Conservation (phyloP, 2,797 vertebrate species). For the Borostomias antarcticus region DNA sequence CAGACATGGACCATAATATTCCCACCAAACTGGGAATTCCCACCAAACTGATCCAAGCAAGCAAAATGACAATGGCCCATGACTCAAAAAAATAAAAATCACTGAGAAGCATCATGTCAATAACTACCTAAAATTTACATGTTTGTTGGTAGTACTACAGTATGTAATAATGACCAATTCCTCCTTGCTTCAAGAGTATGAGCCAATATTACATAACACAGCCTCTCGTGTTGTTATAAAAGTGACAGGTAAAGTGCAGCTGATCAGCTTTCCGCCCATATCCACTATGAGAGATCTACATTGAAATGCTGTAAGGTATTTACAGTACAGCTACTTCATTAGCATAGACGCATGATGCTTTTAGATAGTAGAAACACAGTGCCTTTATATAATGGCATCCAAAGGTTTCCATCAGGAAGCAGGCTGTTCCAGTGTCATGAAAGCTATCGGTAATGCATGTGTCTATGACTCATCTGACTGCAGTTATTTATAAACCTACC, state of each 20-base stretch:
- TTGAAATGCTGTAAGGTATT: slow-evolving; percentile 36
- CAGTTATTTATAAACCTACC: slow-evolving; percentile 62
- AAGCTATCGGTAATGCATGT: slow-evolving; percentile 47
- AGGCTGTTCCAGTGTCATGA: slow-evolving; percentile 30
- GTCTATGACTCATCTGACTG: slow-evolving; percentile 11
- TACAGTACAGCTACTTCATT: slow-evolving; percentile 33
- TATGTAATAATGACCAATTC: neutral
- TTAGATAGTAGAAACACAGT: slow-evolving; percentile 14
- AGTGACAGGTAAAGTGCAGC: too few species aligned
- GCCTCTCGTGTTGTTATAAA: too few species aligned
- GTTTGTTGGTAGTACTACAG: too few species aligned
- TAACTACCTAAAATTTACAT: too few species aligned
- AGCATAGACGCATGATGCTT: slow-evolving; percentile 22
- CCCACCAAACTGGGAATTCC: too few species aligned
- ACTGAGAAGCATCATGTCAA: too few species aligned
- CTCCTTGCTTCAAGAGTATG: neutral
- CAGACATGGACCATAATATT: too few species aligned
- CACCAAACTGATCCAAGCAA: too few species aligned
- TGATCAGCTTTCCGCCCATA: slow-evolving; percentile 31
- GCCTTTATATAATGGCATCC: slow-evolving; percentile 18
- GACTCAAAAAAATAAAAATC: too few species aligned
- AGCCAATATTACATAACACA: slow-evolving; percentile 10
- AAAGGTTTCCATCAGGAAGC: slow-evolving; percentile 35
- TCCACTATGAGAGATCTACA: slow-evolving; percentile 33
- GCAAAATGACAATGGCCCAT: too few species aligned